Base-by-base conservation (phyloP, 2,113 vertebrate genomes). In the Forbesichthys agassizii region DNA sequence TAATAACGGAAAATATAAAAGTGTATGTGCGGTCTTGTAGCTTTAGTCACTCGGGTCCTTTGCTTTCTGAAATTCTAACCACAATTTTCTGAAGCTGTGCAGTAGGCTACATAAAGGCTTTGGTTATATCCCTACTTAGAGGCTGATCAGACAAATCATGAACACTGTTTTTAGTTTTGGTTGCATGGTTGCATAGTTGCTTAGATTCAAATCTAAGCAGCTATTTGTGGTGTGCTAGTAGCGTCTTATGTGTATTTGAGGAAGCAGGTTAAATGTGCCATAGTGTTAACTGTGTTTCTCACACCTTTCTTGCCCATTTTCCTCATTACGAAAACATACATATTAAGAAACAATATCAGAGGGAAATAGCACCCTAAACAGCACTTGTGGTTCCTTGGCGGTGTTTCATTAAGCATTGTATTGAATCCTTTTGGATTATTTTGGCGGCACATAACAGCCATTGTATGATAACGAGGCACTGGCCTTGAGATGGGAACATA, bases 401-500 rank as follows among this genome's bases (percentile, higher is more conserved):
- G 55, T 78, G 62, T 77, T 68, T 68, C 79, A 65, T 57, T 66
- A 68, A 67, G 72, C 66, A 61, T 71, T 83, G 66, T 14, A 12
- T 49, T 73, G 55, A 71, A 66, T 5, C 36, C 7, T 78, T 36
- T 42, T 66, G 27, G 61, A 79, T 82, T 88, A 84, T 86, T 85
- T 88, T 74, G 33, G 78, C 73, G 48, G 57, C 48, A 20, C 78
- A 68, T 78, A 77, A 61, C 18, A 69, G 69, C 79, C 76, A 69
- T 85, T 80, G 73, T 80, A 78, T 16, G 71, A 81, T 80, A 82
- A 87, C 75, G 81, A 75, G 72, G 71, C 63, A 49, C 66, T 49
- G 79, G 71, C 85, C 77, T 80, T 83, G 85, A 83, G 72, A 83
- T 63, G 77, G 13, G 62, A 80, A 81, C 77, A 81, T 73, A 65